Percentiles rank a stretch among this genome's conserved stretches.
phyloP scores from a whole-genome alignment of 2,888 invertebrate species.

The Dromius quadrimaculatus region DNA sequence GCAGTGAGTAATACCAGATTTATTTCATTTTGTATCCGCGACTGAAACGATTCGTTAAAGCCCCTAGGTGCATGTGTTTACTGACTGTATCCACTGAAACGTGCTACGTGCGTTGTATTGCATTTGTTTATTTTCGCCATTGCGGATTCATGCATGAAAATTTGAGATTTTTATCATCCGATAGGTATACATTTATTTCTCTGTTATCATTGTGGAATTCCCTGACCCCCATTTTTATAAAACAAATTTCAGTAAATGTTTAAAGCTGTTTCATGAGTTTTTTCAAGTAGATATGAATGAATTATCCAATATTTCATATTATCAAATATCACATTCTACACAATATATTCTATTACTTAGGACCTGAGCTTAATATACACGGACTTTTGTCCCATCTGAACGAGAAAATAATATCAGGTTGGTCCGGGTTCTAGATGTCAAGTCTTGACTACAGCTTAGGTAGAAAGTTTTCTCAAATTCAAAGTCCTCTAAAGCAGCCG shows the following conservation, averaged over 20 bases:
- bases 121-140: conserved; percentile 13
- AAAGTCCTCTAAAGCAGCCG: too few species aligned
- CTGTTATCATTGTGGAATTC: conserved; percentile 9
- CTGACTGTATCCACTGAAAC: conserved; percentile 6
- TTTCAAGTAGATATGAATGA: too few species aligned
- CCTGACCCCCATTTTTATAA: neutral
- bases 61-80: conserved; percentile 28
- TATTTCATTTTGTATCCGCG: conserved; percentile 28
- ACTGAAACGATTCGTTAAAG: conserved; percentile 28
- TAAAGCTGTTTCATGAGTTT: too few species aligned
- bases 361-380: too few species aligned
- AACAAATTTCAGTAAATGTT: conserved; percentile 2
- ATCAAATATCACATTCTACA: too few species aligned
- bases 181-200: neutral
- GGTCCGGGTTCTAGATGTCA: too few species aligned
- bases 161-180: conserved; percentile 1
- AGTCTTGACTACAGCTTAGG: too few species aligned
- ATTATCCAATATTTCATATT: too few species aligned
- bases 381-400: too few species aligned
- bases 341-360: too few species aligned
- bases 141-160: neutral
- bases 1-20: conserved; percentile 17
- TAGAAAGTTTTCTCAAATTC: too few species aligned
- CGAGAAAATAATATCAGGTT: too few species aligned
- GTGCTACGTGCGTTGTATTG: conserved; percentile 23